Evolutionary conservation across 2,888 invertebrate species (phyloP), one percentile per base, ranked within the genome.

Genomic region (Prenolepis imparis): DNA sequence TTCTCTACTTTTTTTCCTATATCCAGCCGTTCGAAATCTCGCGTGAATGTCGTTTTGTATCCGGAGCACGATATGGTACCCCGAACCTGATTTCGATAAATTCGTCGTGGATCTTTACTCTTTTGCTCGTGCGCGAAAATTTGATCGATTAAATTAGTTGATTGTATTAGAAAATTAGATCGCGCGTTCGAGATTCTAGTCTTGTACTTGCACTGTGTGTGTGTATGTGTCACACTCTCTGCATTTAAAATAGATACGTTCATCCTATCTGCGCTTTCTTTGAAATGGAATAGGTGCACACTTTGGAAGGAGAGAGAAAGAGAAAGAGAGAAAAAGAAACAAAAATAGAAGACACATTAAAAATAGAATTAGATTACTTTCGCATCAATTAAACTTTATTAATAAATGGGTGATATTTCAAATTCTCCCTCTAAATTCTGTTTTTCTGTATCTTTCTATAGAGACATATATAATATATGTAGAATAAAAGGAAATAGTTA

Each of bases 1-100:
- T 12, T 41, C 41, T 12, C 4, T 11, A 44, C 41, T 15, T 44
- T 44, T 84, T 73, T 70, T 21, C 84, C 84, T 85, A 15, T 39
- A 2, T 2, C n/a, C 18, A 28, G 55, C 64, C 70, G 36, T 44
- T 21, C 28, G 36, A 72, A 68, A 66, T 39, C 28, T 36, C 18
- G 9, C 18, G 12, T 32, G 59, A 24, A 28, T 15, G 24, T 28
- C 28, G 28, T 6, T 6, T 44, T 52, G n/a, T 6, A 59, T 59
- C 24, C 28, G 28, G 15, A 28, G n/a, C 28, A 32, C 28, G 3
- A 15, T 15, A 28, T 5, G 24, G 59, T 28, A 15, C 28, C 15
- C 32, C 32, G 18, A 28, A 18, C 28, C 6, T 28, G 12, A 61
- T 28, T 61, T 18, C 59, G 24, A 36, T 36, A 2, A 5, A 36